Percentiles rank a stretch among this genome's conserved stretches.
Evolutionary conservation across 1,140 invertebrate genomes (phyloP).

Genomic region (Conus betulinus): DNA sequence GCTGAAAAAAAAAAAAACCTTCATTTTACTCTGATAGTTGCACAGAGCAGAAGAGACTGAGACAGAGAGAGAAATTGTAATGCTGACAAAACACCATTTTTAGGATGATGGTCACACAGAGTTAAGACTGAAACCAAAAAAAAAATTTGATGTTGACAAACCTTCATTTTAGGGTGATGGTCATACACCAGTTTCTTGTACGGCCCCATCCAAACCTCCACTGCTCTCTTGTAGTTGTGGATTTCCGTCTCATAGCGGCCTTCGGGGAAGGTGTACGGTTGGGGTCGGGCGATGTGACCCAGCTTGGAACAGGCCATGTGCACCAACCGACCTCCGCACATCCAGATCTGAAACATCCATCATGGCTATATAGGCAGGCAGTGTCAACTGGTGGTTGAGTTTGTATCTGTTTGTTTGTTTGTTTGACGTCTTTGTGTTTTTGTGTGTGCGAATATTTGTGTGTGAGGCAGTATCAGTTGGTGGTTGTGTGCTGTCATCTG

Average conservation of each 20-base stretch:
- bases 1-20: not conserved
- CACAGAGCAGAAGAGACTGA: no score
- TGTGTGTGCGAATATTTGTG: no score
- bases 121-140: not conserved
- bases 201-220: slow-evolving; percentile 70
- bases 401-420: no score
- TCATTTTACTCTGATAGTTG: not conserved
- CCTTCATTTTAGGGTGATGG: slow-evolving; percentile 66
- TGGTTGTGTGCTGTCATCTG: no score
- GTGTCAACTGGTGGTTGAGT: no score
- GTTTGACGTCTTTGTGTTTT: no score
- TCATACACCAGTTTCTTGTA: slow-evolving; percentile 66
- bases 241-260: slow-evolving; percentile 78
- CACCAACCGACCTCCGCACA: slow-evolving; percentile 95
- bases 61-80: no score
- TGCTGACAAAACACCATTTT: no score
- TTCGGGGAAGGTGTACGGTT: slow-evolving; percentile 94
- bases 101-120: not conserved
- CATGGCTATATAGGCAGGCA: no score
- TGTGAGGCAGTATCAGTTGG: no score
- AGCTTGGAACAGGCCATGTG: slow-evolving; percentile 81
- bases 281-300: slow-evolving; percentile 82
- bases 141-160: slow-evolving; percentile 25
- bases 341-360: slow-evolving; percentile 87
- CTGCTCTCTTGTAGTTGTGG: slow-evolving; percentile 69